Evolutionary conservation across 2,113 vertebrate species (phyloP).

Genomic region (Pagrus major): DNA sequence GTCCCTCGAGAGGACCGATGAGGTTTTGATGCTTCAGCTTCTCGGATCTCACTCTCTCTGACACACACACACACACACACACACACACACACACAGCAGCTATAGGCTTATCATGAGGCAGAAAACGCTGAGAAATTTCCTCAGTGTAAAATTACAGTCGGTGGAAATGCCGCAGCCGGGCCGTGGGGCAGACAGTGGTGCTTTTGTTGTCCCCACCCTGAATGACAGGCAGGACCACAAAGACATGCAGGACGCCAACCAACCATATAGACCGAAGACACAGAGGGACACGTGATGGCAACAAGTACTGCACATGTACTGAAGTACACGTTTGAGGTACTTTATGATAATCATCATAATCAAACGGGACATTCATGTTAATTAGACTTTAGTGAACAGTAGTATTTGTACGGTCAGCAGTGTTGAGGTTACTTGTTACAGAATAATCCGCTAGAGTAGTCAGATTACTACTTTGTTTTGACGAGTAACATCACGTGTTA

Average conservation of each 20-base stretch:
- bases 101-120: slow-evolving; percentile 52
- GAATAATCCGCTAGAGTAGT: no score
- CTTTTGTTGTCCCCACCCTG: slow-evolving; percentile 45
- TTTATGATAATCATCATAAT: no score
- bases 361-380: no score
- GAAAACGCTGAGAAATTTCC: slow-evolving; percentile 28
- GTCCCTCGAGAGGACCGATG: background rate
- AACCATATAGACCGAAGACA: background rate
- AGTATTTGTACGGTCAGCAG: no score
- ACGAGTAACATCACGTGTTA: no score
- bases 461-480: no score
- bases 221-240: slow-evolving; percentile 42
- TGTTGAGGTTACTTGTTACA: no score
- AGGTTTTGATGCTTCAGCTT: slow-evolving; percentile 35
- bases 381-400: no score
- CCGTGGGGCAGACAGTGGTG: slow-evolving; percentile 46
- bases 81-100: slow-evolving; percentile 16
- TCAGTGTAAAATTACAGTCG: slow-evolving; percentile 51
- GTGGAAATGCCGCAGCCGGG: slow-evolving; percentile 60
- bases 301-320: no score
- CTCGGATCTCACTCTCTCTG: background rate
- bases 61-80: slow-evolving; percentile 13
- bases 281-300: no score
- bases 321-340: no score
- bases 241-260: background rate